Base-by-base conservation (phyloP, 1,140 invertebrate genomes). In the Drosophila takahashii region DNA sequence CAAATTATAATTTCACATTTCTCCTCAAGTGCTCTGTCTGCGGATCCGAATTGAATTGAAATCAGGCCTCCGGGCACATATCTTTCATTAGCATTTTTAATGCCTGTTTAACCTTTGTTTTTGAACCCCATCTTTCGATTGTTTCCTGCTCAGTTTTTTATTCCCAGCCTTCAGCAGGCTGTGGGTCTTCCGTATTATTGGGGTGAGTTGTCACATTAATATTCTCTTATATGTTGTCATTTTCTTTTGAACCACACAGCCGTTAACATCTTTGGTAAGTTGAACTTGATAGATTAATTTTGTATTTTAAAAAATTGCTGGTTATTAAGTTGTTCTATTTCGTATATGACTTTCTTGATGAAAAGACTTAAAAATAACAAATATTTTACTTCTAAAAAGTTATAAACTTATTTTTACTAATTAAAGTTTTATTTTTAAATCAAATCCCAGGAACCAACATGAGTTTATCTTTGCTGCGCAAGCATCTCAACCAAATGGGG, bases 71-170 rank as follows among this genome's bases (percentile, higher is more conserved):
- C 27, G 54, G 36, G 36, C 34, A 15, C 29, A 44, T 34, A 58
- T 41, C 29, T 37, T 61, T 75, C 74, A 78, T 83, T 81, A 70
- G 52, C 79, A 83, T 83, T 78, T 83, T 66, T 71, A 83, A 75
- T 79, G 70, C 51, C 57, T 52, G 45, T 61, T 84, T 84, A 77
- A 73, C 77, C 76, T 65, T 67, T 79, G 59, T 48, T 48, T 79
- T 67, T 83, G 80, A 84, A 84, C 76, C 13, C n/a, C 8, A 2
- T 29, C 10, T 18, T 22, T 11, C 11, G 22, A 26, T 26, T 32
- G 18, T 16, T 66, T 66, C 62, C 62, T 50, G 57, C n/a, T 66
- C 7, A 15, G n/a, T 29, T 47, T 56, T 56, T 26, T 22, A 22
- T 11, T 44, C 18, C 0, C n/a, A 42, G 18, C 16, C 48, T 10